Conservation (phyloP, 2,113 vertebrate genomes). For the Crotalus tigris region DNA sequence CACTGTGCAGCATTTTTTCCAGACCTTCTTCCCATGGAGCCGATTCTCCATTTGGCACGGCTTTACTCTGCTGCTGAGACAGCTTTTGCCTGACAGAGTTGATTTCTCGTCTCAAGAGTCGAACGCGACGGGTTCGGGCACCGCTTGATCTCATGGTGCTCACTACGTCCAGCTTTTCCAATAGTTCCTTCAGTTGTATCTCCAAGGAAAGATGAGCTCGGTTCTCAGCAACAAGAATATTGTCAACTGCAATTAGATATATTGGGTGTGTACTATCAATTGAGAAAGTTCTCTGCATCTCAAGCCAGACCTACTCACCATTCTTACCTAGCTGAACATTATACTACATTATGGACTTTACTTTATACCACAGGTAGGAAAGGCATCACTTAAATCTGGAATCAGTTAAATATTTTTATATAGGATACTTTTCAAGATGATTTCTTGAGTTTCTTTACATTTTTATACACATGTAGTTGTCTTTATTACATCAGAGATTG, state of each 20-base stretch:
- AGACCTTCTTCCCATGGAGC: conserved; percentile 57
- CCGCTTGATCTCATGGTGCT: conserved; percentile 87
- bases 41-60: conserved; percentile 74
- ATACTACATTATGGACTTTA: not conserved
- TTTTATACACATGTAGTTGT: rapidly evolving
- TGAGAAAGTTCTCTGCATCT: conserved; percentile 30
- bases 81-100: conserved; percentile 82
- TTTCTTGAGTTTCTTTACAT: not conserved
- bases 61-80: conserved; percentile 77
- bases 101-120: conserved; percentile 89
- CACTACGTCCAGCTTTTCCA: conserved; percentile 94
- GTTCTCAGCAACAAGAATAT: conserved; percentile 88
- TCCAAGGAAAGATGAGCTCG: conserved; percentile 89
- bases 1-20: conserved; percentile 67
- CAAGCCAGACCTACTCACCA: not conserved
- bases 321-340: not conserved
- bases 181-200: conserved; percentile 90
- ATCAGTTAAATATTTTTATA: not conserved
- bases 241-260: conserved; percentile 83
- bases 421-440: not conserved
- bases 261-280: conserved; percentile 10
- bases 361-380: not conserved
- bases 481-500: rapidly evolving
- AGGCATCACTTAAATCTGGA: not conserved
- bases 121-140: conserved; percentile 86